Evolutionary conservation across 2,113 vertebrate species (phyloP).

Genomic region (Thymallus thymallus): DNA sequence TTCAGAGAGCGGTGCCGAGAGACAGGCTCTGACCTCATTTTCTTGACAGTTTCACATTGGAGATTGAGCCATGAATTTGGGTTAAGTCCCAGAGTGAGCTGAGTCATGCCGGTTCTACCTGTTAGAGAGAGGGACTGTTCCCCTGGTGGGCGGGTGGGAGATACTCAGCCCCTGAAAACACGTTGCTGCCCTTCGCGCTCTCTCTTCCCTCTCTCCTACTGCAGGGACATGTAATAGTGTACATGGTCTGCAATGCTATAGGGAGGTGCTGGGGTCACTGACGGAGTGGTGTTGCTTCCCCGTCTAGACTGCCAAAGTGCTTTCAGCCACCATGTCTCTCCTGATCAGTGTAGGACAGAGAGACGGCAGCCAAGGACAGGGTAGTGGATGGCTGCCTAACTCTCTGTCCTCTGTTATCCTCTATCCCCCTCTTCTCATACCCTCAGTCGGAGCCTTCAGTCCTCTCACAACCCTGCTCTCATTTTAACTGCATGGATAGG

Average conservation of each 20-base stretch:
- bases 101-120: slow-evolving; percentile 45
- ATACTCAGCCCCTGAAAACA: too few species aligned
- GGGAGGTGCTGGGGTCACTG: not conserved
- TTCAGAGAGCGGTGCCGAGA: slow-evolving; percentile 39
- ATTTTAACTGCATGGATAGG: not conserved
- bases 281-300: not conserved
- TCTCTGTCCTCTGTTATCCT: not conserved
- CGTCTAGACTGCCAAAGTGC: slow-evolving; percentile 19
- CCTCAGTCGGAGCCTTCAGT: not conserved
- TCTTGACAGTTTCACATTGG: slow-evolving; percentile 46
- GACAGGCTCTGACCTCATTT: slow-evolving; percentile 34
- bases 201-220: not conserved
- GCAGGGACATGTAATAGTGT: not conserved
- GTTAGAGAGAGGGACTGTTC: not conserved
- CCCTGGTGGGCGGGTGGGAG: not conserved
- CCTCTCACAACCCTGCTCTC: not conserved
- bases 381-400: not conserved
- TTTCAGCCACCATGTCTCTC: slow-evolving; percentile 18
- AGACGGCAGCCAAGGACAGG: not conserved
- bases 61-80: slow-evolving; percentile 32
- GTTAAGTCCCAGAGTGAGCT: slow-evolving; percentile 39
- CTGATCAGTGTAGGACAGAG: slow-evolving; percentile 12
- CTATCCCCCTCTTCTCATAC: not conserved
- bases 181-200: not conserved
- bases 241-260: not conserved